Conservation (phyloP, 1,140 invertebrate species). For the Drosophila saltans region DNA sequence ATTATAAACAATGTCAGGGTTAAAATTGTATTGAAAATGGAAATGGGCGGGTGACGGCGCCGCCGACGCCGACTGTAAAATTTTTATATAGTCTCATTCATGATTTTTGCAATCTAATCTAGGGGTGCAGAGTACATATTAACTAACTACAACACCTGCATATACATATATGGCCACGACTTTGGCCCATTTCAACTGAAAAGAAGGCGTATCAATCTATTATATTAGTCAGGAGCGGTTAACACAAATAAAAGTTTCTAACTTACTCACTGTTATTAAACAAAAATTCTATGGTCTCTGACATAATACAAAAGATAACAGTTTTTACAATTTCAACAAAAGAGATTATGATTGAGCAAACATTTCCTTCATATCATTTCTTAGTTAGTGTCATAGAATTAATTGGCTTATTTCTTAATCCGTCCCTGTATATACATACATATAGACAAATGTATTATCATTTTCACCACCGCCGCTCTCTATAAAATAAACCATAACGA, state of each 20-base stretch:
- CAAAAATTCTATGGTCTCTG: no score
- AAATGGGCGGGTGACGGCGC: conserved; percentile 9
- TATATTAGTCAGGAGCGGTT: background rate
- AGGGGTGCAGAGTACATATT: conserved; percentile 63
- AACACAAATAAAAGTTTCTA: background rate
- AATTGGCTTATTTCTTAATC: background rate
- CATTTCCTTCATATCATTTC: no score
- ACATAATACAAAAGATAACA: no score
- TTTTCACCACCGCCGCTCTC: conserved; percentile 15
- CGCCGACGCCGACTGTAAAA: conserved; percentile 16
- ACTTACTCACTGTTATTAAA: background rate
- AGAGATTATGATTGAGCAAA: background rate
- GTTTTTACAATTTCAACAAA: background rate
- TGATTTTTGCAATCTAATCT: conserved; percentile 72
- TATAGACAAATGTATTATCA: background rate
- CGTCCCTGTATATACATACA: background rate
- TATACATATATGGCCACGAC: conserved; percentile 35
- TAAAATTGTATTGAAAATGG: background rate
- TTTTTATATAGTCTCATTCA: conserved; percentile 52
- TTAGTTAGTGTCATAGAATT: no score
- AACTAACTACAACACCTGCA: conserved; percentile 34
- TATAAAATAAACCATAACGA: conserved; percentile 48
- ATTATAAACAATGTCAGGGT: conserved; percentile 74
- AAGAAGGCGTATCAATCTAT: conserved; percentile 31
- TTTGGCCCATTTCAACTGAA: conserved; percentile 53